phyloP scores from a whole-genome alignment of 2,113 vertebrate genomes.

The Daphoenositta chrysoptera region DNA sequence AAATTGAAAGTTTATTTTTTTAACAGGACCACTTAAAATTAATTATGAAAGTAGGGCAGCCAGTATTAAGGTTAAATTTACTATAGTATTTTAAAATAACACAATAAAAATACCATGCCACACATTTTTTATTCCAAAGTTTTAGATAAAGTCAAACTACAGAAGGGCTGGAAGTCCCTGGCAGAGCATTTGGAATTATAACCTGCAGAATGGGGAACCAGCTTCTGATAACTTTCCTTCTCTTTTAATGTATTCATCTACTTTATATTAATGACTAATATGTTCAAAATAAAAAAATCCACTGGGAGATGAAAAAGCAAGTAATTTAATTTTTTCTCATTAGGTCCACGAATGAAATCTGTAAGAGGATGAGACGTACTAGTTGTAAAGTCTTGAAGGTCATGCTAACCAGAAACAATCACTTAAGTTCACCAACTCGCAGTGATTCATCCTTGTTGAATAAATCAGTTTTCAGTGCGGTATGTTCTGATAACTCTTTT shows the following conservation, averaged over 20 bases:
- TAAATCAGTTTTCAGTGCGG: background rate
- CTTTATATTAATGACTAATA: background rate
- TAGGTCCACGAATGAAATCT: background rate
- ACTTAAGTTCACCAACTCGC: background rate
- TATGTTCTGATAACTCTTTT: background rate
- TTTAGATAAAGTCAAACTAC: background rate
- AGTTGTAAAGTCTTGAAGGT: background rate
- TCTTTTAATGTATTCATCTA: background rate
- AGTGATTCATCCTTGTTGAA: background rate
- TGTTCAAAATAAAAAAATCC: background rate
- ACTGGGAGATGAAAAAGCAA: background rate
- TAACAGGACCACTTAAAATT: background rate
- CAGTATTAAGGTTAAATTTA: background rate
- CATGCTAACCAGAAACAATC: background rate
- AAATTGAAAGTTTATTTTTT: constrained; percentile 6
- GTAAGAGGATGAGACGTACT: background rate
- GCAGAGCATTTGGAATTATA: background rate
- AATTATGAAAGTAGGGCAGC: background rate
- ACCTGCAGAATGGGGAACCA: background rate
- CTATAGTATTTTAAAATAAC: background rate
- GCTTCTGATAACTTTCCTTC: background rate
- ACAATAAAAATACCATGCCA: background rate
- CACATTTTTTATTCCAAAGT: background rate
- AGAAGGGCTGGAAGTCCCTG: background rate
- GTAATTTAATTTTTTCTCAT: background rate